Percentiles rank a stretch among this genome's conserved stretches.
Conservation (phyloP, 2,888 invertebrate genomes). For the Gerris lacustris region DNA sequence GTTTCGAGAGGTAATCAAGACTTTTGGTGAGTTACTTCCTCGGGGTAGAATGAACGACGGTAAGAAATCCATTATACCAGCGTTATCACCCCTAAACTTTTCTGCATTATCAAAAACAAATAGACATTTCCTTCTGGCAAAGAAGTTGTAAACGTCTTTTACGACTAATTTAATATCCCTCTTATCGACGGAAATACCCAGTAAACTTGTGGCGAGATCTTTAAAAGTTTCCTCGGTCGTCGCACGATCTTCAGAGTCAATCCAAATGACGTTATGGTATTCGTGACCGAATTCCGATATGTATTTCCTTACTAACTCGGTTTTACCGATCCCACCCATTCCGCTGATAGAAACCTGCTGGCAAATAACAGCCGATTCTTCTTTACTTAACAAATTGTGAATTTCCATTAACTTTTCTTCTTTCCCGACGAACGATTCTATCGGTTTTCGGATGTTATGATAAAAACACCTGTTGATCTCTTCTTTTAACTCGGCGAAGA, state of each 20-base stretch:
- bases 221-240: constrained; percentile 15
- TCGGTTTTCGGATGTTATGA: background rate
- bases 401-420: background rate
- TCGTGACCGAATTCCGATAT: background rate
- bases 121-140: constrained; percentile 15
- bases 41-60: background rate
- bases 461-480: background rate
- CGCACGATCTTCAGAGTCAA: constrained; percentile 20
- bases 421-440: background rate
- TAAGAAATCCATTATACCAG: constrained; percentile 15
- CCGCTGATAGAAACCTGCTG: background rate
- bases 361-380: constrained; percentile 9
- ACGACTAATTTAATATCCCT: constrained; percentile 9
- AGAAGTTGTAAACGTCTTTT: constrained; percentile 19
- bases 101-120: constrained; percentile 22
- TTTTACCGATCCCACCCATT: constrained; percentile 23
- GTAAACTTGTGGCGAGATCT: constrained; percentile 10
- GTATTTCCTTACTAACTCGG: constrained; percentile 21
- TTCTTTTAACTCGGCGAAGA: background rate
- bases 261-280: constrained; percentile 21
- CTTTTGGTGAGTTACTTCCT: constrained; percentile 12
- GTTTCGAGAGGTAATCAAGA: constrained; percentile 20
- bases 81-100: constrained; percentile 5
- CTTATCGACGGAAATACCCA: background rate
- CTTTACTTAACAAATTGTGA: background rate